A percentile compares a stretch with the other conserved stretches of the same genome.
phyloP scores from a whole-genome alignment of 2,113 vertebrate species.

The Oryzias curvinotus region DNA sequence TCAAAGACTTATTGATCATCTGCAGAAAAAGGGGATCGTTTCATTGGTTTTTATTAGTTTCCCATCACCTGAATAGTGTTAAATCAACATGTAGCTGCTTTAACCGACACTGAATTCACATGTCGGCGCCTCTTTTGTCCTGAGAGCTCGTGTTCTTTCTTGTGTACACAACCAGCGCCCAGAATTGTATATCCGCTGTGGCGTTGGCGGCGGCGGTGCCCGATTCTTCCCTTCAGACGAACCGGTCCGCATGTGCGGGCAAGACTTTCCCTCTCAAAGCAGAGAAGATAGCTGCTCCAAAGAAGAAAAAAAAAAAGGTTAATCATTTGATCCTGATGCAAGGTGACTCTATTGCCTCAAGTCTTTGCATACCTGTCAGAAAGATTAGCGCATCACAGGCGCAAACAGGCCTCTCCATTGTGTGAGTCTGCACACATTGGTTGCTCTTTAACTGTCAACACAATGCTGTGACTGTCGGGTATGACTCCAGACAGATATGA shows the following conservation, averaged over 20 bases:
- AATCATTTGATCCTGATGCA: constrained; percentile 36
- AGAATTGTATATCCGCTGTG: constrained; percentile 35
- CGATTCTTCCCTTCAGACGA: no score
- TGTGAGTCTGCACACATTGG: constrained; percentile 31
- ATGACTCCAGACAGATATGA: constrained; percentile 21
- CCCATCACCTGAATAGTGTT: no score
- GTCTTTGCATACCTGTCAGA: constrained; percentile 39
- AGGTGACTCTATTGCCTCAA: constrained; percentile 16
- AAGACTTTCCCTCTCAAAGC: constrained; percentile 15
- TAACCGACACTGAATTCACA: no score
- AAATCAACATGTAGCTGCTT: no score
- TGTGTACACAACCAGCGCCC: constrained; percentile 8
- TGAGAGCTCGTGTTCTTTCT: neutral
- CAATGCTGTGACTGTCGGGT: constrained; percentile 29
- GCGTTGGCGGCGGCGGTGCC: constrained; percentile 1
- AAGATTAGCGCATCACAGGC: constrained; percentile 38
- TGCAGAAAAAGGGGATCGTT: no score
- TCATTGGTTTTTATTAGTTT: no score
- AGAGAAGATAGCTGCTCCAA: neutral
- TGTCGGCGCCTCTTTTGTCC: no score
- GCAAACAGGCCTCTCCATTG: constrained; percentile 34
- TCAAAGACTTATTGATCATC: no score
- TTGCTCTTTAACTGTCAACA: constrained; percentile 38
- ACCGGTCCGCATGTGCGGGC: no score
- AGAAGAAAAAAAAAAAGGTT: neutral